A percentile compares a stretch with the other conserved stretches of the same genome.
Conservation (phyloP, 2,888 invertebrate species). For the Sialis fuliginosa region DNA sequence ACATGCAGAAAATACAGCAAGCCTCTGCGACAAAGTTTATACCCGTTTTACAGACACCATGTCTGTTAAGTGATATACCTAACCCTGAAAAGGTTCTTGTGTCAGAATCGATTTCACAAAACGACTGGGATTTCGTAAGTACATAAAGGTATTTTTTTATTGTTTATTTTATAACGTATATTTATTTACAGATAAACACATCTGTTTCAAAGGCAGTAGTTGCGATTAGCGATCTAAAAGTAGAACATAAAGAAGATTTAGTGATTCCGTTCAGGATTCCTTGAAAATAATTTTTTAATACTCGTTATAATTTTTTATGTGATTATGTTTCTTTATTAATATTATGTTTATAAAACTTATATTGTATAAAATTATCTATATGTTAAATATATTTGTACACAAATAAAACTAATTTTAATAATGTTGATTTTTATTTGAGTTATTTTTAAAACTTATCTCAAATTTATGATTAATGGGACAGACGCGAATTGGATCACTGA, state of each 20-base stretch:
- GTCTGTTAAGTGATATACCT: conserved; percentile 54
- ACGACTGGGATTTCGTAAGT: conserved; percentile 57
- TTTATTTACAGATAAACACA: conserved; percentile 44
- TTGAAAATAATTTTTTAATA: conserved; percentile 20
- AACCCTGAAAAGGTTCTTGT: conserved; percentile 50
- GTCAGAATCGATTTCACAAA: conserved; percentile 36
- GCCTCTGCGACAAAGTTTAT: conserved; percentile 26
- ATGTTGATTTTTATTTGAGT: no score
- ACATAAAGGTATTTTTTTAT: no score
- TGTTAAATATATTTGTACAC: no score
- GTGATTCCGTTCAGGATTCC: conserved; percentile 77
- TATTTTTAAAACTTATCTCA: no score
- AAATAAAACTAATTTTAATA: no score
- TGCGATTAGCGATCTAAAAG: conserved; percentile 61
- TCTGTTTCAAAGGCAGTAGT: conserved; percentile 49
- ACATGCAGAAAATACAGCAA: conserved; percentile 37
- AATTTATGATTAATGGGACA: no score
- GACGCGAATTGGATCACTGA: no score
- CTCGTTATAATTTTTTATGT: no score
- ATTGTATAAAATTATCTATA: no score
- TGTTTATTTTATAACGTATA: no score
- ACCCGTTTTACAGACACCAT: conserved; percentile 24
- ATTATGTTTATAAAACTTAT: no score
- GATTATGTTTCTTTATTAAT: no score
- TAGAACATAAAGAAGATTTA: conserved; percentile 76